Conservation (phyloP, 2,888 invertebrate genomes). For the Acronicta aceris region DNA sequence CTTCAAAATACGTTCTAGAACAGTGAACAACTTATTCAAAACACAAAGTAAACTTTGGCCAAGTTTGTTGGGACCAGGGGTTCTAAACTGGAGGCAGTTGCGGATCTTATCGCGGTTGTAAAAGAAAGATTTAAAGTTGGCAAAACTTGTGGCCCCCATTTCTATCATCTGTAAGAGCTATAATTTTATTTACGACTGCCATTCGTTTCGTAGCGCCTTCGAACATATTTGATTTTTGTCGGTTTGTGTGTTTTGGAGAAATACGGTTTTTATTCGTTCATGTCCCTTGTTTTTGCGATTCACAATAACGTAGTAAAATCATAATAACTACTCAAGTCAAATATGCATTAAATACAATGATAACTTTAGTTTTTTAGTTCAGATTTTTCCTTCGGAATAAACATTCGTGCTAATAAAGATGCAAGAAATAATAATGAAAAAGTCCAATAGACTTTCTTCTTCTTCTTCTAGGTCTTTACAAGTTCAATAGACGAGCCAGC, state of each 20-base stretch:
- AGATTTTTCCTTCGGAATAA: not conserved
- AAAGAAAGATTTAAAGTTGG: conserved; percentile 58
- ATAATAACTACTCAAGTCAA: not conserved
- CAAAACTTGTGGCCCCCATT: conserved; percentile 42
- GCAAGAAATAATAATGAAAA: not conserved
- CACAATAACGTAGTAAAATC: conserved; percentile 1
- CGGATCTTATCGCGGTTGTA: conserved; percentile 56
- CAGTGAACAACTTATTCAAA: conserved; percentile 49
- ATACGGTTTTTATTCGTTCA: conserved; percentile 9
- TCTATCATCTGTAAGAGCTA: conserved; percentile 50
- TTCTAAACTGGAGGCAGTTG: conserved; percentile 39
- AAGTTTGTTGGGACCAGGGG: conserved; percentile 36
- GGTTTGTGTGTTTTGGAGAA: conserved; percentile 23
- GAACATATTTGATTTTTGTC: conserved; percentile 42
- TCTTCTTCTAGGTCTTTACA: conserved; percentile 1
- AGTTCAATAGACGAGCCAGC: not conserved
- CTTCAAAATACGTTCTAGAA: conserved; percentile 28
- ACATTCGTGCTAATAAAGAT: not conserved
- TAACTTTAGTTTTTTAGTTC: not conserved
- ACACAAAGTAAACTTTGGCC: conserved; percentile 50
- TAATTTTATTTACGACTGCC: conserved; percentile 52
- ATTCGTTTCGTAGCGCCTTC: conserved; percentile 33
- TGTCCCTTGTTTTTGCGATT: conserved; percentile 2
- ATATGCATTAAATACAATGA: not conserved
- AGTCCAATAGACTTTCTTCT: too few species aligned